phyloP scores from a whole-genome alignment of 2,888 invertebrate species.

The Thyatira batis region DNA sequence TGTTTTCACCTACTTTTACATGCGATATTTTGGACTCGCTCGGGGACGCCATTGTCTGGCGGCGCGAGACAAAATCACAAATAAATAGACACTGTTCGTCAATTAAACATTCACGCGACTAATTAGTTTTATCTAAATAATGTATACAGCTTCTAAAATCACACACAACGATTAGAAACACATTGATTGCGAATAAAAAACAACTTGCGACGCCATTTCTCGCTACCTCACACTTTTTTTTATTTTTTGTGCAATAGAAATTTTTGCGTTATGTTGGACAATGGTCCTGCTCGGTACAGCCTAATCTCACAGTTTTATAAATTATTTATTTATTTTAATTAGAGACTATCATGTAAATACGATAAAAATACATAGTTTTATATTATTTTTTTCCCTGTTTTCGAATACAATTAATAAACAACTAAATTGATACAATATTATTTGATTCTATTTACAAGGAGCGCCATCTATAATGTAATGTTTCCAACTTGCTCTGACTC shows the following conservation, averaged over 20 bases:
- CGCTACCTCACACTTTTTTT: constrained; percentile 63
- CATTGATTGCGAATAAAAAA: constrained; percentile 73
- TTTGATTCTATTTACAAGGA: neutral
- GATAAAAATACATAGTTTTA: neutral
- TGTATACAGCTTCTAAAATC: constrained; percentile 42
- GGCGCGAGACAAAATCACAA: constrained; percentile 56
- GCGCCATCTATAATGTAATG: neutral
- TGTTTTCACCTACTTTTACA: constrained; percentile 75
- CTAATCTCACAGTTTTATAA: constrained; percentile 13
- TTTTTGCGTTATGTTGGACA: constrained; percentile 42
- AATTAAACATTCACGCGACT: constrained; percentile 60
- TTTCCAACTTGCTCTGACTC: neutral
- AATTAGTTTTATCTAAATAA: constrained; percentile 45
- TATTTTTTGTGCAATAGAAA: constrained; percentile 48
- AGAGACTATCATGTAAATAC: neutral
- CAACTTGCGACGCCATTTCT: constrained; percentile 81
- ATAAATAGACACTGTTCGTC: constrained; percentile 54
- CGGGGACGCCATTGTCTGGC: constrained; percentile 80
- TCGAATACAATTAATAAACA: neutral
- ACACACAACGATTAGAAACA: constrained; percentile 62
- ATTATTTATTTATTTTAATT: neutral
- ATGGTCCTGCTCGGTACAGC: constrained; percentile 34
- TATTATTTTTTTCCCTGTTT: neutral
- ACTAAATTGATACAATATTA: neutral
- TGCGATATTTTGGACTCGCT: constrained; percentile 67